Evolutionary conservation across 2,888 invertebrate species (phyloP), one percentile per base, ranked within the genome.

Genomic region (Stictocephala bisonia): DNA sequence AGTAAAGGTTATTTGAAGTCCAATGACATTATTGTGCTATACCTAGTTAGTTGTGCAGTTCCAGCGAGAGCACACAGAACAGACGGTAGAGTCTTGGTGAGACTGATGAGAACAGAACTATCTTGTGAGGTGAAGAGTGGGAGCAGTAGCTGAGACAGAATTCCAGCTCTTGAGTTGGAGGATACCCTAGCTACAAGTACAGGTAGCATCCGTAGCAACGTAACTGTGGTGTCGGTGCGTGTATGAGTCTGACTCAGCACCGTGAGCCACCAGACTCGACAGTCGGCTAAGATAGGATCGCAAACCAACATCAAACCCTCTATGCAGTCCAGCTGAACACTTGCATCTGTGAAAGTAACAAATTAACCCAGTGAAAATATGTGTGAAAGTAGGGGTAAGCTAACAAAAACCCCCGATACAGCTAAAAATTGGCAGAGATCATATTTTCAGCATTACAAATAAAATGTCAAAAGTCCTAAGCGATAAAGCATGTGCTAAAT

Each of bases 221-320:
- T 11, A 31, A 11, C 6, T 6, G 6, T 9, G 35, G 35, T 31
- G 7, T 31, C 35, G 11, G 35, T 6, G 35, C 11, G 6, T 9
- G 7, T 31, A 9, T 31, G 6, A 11, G 35, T 11, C 11, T 9
- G 6, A 6, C 35, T 6, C 35, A 31, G 35, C 35, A 31, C 35
- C 6, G 6, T 31, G 7, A 31, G 35, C 11, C 35, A 9, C 35
- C 35, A 31, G 7, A 9, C 35, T 31, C 11, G 35, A 9, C 7
- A 9, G 35, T 31, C 35, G 11, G 7, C n/a, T n/a, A n/a, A 31
- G 7, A 31, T 11, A 9, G 6, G 7, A 31, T 31, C 11, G 11
- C 6, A 6, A 31, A 35, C 31, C 22, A 18, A n/a, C 56, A 31
- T 58, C 56, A 58, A 31, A n/a, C 60, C 60, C 22, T 60, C 60